Evolutionary conservation across 35 echinoderm and acorn worm genomes (phyloP), one percentile per base, ranked within the genome.

Genomic region (Ophioderma brevispina): DNA sequence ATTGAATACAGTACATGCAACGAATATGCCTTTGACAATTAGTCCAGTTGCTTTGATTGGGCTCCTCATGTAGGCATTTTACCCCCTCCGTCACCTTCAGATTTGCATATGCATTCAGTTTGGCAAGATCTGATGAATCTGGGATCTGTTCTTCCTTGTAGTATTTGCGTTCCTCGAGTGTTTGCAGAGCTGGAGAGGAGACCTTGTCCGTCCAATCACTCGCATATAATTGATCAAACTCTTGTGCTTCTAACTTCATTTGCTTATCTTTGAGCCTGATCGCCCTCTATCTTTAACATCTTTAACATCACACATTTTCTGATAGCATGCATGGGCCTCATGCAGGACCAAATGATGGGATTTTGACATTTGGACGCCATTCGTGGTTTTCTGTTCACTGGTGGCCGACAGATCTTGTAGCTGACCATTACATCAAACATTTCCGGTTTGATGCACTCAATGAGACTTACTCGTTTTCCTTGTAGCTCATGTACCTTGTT

Each of bases 241-340:
- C 46, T 31, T 80, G 32, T 37, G 77, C 87, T 38, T 89, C 76
- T 59, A 33, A 18, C 40, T 59, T 80, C 76, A 89, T 89, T 42
- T 39, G 2, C 14, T 55, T n/a, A 35, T 89, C 87, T 32, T 30
- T 76, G 11, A 49, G 30, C 40, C 87, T 79, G 8, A 89, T 80
- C 77, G 77, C 87, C 18, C 36, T 89, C n/a, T n/a, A n/a, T n/a
- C n/a, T n/a, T n/a, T 49, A 77, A 77, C 30, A 31, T 37, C 78
- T 89, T 89, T 37, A 89, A 25, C 1, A 83, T 8, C 35, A 37
- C 82, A 89, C 87, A 88, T 41, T 88, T 88, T 18, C 80, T 81
- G 36, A 80, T 11, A 31, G 36, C 33, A 80, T n/a, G n/a, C n/a
- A n/a, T 89, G 46, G 23, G 39, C 87, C 2, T 49, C 25, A 30